Base-by-base conservation (phyloP, 1,140 invertebrate genomes). In the Acromyrmex echinatior region DNA sequence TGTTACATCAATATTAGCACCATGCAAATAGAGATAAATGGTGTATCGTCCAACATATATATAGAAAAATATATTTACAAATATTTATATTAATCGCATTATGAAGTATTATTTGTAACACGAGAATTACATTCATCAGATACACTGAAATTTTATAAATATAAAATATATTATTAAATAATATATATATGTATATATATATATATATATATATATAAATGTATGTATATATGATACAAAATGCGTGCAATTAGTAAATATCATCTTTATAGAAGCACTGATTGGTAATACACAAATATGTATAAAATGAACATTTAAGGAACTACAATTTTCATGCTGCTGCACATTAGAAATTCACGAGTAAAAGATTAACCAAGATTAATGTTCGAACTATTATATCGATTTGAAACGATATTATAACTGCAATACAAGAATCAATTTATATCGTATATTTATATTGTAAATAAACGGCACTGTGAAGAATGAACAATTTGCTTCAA, bases 191-290 rank as follows among this genome's bases (percentile, higher is more conserved):
- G 1, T 28, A 28, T 28, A 28, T 28, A 28, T 28, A 28, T 28
- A 28, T 28, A 28, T 28, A 28, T 28, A 28, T 28, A 28, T 28
- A 28, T 28, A 28, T 28, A 39, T 39, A 39, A 1, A 39, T 39
- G 9, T 39, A 39, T 39, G 3, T 39, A 39, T 39, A 39, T 39
- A 82, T 74, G 82, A 88, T 87, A 89, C 77, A 82, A 68, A 87
- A 87, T 93, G 76, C 91, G 92, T 93, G 92, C 92, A 92, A 53
- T 88, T 89, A 86, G 74, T 70, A 90, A 88, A 87, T 92, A 92
- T 91, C 63, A 87, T 86, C 79, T 88, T 84, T 86, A 65, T 90
- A 92, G 89, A 92, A 90, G 89, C 89, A 93, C 76, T 82, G 70
- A 88, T 90, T 91, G 31, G 79, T 88, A 92, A 92, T 92, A 87